Percentiles rank a stretch among this genome's conserved stretches.
Conservation (phyloP, 2,888 invertebrate species). For the Polymixis lichenea region DNA sequence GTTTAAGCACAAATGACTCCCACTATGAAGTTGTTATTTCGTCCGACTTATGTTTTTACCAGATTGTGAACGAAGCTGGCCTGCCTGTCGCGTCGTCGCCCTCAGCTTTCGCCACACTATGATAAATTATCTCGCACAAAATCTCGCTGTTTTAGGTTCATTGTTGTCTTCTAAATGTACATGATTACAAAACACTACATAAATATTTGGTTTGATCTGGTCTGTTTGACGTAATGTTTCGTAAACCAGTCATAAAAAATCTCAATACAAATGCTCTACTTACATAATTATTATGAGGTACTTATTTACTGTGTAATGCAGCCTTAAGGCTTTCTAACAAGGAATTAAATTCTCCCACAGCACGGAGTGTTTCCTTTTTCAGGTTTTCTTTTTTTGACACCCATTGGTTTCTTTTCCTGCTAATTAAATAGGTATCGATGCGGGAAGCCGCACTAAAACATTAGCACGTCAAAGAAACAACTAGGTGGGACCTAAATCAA, state of each 20-base stretch:
- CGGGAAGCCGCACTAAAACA: conserved; percentile 3
- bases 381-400: not conserved
- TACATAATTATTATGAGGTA: not conserved
- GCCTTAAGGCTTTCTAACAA: not conserved
- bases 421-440: conserved; percentile 15
- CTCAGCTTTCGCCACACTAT: conserved; percentile 70
- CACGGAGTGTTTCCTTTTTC: not conserved
- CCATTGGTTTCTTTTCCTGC: not conserved
- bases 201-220: not conserved
- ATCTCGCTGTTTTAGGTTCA: conserved; percentile 68
- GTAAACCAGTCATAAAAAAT: not conserved
- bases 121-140: conserved; percentile 80
- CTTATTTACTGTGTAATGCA: not conserved
- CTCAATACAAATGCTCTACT: not conserved
- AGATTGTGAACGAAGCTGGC: conserved; percentile 71
- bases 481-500: conserved; percentile 48
- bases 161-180: conserved; percentile 49
- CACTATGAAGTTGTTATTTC: conserved; percentile 87
- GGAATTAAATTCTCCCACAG: not conserved
- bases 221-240: not conserved
- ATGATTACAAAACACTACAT: conserved; percentile 17
- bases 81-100: conserved; percentile 64
- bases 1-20: conserved; percentile 90
- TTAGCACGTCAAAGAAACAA: conserved; percentile 40
- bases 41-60: conserved; percentile 83